Conservation (phyloP, 2,113 vertebrate species). For the Macroglossus sobrinus region DNA sequence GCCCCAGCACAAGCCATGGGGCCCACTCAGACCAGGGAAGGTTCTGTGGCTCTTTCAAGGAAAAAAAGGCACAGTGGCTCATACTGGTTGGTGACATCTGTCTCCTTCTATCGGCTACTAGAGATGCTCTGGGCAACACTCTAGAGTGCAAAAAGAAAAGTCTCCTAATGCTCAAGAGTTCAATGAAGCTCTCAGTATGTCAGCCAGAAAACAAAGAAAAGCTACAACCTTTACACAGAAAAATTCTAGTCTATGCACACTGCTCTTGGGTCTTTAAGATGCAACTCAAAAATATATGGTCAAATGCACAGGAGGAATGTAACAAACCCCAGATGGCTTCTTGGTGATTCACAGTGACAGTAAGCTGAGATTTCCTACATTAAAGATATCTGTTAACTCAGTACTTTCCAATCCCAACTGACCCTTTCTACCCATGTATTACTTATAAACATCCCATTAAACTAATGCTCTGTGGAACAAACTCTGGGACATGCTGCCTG, state of each 20-base stretch:
- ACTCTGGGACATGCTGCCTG: neutral
- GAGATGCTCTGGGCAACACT: neutral
- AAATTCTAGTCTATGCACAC: neutral
- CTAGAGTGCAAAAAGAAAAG: neutral
- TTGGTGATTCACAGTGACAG: neutral
- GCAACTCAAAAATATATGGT: neutral
- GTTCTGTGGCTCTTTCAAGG: neutral
- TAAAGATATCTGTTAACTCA: neutral
- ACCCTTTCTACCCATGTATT: neutral
- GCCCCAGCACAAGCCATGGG: neutral
- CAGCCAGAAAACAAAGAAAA: neutral
- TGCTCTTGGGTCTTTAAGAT: neutral
- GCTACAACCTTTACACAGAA: neutral
- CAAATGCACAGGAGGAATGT: neutral
- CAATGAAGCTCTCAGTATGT: neutral
- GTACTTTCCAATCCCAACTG: neutral
- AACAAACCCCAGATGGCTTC: neutral
- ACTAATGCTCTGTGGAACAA: neutral
- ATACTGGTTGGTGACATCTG: neutral
- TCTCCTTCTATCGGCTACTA: neutral
- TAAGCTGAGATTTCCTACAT: neutral
- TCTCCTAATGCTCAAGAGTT: neutral
- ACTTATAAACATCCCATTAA: neutral
- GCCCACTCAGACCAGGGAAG: neutral
- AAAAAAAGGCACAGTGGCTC: neutral